Base-by-base conservation (phyloP, 2,797 vertebrate genomes). In the Pseudochirops cupreus region DNA sequence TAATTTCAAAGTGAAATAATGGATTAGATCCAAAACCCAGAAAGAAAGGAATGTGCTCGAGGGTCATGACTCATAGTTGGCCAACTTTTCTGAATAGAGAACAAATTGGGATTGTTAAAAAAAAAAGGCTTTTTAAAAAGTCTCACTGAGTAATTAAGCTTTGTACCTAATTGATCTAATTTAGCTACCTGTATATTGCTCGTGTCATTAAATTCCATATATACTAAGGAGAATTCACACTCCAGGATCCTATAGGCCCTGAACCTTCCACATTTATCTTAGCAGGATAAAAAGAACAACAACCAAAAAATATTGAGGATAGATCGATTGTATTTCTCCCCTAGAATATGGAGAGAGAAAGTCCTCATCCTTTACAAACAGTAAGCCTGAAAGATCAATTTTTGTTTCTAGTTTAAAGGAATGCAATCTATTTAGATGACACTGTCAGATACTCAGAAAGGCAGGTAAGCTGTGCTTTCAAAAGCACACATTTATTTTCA, bases 401-500 rank as follows among this genome's bases (percentile, higher is more conserved):
- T 98, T 96, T 97, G 91, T 94, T 97, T 96, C 97, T 97, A 46
- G 92, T 98, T 97, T 97, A 97, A 98, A 98, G 95, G 95, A 56
- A 92, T 94, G 93, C 95, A 98, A 96, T 97, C 97, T 97, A 96
- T 98, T 98, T 98, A 95, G 96, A 94, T 96, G 94, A 98, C 97
- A 97, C 89, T 97, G 96, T 97, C 97, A 98, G 96, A 96, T 95
- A 90, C 96, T 87, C 95, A 91, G 97, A 98, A 97, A 98, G 98
- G 96, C 95, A 94, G 94, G 95, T 92, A 96, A 59, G 96, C 93
- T 97, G 97, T 96, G 91, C 92, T 98, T 97, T 98, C 97, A 97
- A 98, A 98, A 93, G 95, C 94, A 98, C 97, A 98, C 96, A 97
- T 98, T 98, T 98, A 95, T 98, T 98, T 99, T 98, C 97, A 59